These are phyloP conservation scores for Drosophila baimaii DNA, from an alignment of 1,140 invertebrate species.

Conservation along the genomic window DNA sequence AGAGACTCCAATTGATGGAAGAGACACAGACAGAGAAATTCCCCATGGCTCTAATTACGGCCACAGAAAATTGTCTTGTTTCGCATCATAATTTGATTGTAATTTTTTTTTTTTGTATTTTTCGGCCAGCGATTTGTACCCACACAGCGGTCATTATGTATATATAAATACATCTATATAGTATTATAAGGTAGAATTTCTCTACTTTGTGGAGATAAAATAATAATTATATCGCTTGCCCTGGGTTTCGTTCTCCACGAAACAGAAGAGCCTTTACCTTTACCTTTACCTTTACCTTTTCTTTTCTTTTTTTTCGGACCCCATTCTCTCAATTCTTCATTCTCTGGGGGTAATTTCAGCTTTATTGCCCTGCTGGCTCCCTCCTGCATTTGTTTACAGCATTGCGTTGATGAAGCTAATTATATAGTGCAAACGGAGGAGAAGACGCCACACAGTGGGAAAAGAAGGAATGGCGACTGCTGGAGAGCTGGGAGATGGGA, in stretches of 20 bases:
- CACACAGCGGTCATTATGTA: slow-evolving; percentile 36
- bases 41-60: slow-evolving; percentile 58
- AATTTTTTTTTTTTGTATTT: slow-evolving; percentile 37
- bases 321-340: slow-evolving; percentile 3
- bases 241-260: background rate
- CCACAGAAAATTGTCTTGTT: slow-evolving; percentile 49
- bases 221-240: slow-evolving; percentile 56
- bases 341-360: slow-evolving; percentile 63
- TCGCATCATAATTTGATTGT: slow-evolving; percentile 52
- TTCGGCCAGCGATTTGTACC: slow-evolving; percentile 46
- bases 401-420: slow-evolving; percentile 82
- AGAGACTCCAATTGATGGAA: slow-evolving; percentile 21
- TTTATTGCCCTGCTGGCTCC: slow-evolving; percentile 61
- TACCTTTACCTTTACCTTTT: background rate
- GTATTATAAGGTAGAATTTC: slow-evolving; percentile 18
- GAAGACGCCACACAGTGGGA: slow-evolving; percentile 33
- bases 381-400: slow-evolving; percentile 65
- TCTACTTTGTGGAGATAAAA: slow-evolving; percentile 47
- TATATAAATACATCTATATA: background rate
- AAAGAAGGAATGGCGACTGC: background rate
- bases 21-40: slow-evolving; percentile 26
- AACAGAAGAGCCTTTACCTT: slow-evolving; percentile 12
- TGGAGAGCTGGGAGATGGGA: slow-evolving; percentile 20
- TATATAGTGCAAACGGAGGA: slow-evolving; percentile 66
- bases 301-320: background rate